phyloP scores from a whole-genome alignment of 2,113 vertebrate genomes.

The Podiceps cristatus region DNA sequence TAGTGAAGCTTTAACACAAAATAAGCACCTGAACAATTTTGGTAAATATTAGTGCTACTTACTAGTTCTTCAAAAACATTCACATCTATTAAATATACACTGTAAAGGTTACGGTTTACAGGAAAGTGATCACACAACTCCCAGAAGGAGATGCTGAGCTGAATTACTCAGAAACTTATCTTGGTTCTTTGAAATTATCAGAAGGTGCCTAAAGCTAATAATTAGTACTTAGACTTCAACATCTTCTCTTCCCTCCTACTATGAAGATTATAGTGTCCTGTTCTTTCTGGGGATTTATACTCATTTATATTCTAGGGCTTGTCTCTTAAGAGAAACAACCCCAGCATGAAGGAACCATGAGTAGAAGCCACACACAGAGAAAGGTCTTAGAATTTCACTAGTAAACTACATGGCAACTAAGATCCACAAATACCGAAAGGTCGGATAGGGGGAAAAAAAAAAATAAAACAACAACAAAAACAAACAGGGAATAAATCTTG shows the following conservation, averaged over 20 bases:
- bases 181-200: neutral
- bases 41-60: neutral
- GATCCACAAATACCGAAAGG: neutral
- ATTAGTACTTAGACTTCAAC: neutral
- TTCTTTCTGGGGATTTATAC: neutral
- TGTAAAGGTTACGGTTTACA: neutral
- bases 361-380: neutral
- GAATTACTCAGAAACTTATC: neutral
- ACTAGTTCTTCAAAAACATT: slow-evolving; percentile 1
- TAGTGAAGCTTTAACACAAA: neutral
- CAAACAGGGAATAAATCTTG: neutral
- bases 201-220: slow-evolving; percentile 8
- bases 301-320: neutral
- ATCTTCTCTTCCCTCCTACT: neutral
- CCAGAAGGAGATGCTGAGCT: neutral
- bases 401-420: neutral
- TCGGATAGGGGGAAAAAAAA: neutral
- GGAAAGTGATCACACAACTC: neutral
- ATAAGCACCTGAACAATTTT: neutral
- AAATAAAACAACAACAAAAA: neutral
- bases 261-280: neutral
- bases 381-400: neutral
- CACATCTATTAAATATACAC: neutral
- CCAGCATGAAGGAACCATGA: neutral
- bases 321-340: neutral